phyloP scores from a whole-genome alignment of 2,113 vertebrate genomes.

The Brachyhypopomus gauderio region DNA sequence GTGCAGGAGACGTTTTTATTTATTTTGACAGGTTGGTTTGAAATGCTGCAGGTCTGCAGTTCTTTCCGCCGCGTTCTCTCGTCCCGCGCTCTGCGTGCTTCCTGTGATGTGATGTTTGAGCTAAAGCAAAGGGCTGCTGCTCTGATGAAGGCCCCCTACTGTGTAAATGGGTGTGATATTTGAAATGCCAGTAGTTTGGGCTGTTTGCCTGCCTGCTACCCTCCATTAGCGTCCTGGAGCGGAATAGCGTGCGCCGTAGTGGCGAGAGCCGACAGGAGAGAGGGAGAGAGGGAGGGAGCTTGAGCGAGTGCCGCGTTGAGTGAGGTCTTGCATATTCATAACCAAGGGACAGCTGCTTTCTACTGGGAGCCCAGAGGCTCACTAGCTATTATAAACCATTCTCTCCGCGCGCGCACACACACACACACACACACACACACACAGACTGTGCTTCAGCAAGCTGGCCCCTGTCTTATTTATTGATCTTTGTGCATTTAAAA shows the following conservation, averaged over 20 bases:
- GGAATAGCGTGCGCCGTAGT: conserved; percentile 72
- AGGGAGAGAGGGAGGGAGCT: conserved; percentile 71
- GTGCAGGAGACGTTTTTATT: conserved; percentile 55
- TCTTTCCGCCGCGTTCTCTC: conserved; percentile 65
- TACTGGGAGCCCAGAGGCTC: conserved; percentile 67
- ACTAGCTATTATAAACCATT: conserved; percentile 74
- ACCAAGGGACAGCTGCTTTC: conserved; percentile 75
- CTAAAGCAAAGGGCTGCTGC: conserved; percentile 72
- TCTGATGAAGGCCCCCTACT: conserved; percentile 79
- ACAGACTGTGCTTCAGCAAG: conserved; percentile 58
- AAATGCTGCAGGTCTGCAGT: conserved; percentile 76
- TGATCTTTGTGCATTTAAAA: conserved; percentile 89
- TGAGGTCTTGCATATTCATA: conserved; percentile 75
- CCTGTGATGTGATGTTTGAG: conserved; percentile 72
- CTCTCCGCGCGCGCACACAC: conserved; percentile 67
- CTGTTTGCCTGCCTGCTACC: conserved; percentile 76
- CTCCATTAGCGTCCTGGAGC: conserved; percentile 79
- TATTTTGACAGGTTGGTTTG: conserved; percentile 66
- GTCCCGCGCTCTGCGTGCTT: conserved; percentile 60
- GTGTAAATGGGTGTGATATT: conserved; percentile 80
- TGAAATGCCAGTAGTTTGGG: conserved; percentile 72
- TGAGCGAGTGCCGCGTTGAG: conserved; percentile 58
- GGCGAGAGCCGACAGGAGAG: conserved; percentile 70
- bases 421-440: conserved; percentile 8
- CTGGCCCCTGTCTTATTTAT: conserved; percentile 71